These are phyloP conservation scores for Addax nasomaculatus DNA, from an alignment of 2,113 vertebrate genomes.

Conservation along the genomic window DNA sequence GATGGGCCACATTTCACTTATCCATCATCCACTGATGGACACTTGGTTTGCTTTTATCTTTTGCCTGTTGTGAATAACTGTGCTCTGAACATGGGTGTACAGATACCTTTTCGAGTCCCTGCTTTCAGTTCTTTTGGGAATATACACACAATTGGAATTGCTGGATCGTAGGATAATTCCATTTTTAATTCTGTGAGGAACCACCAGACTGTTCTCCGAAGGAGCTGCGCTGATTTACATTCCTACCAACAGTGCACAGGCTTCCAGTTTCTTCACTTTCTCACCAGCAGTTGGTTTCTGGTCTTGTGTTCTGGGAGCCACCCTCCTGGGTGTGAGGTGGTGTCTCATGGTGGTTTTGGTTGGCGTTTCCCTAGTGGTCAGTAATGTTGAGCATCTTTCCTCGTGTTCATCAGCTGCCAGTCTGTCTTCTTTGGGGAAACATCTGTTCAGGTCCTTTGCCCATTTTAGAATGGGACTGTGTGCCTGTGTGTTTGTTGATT, in stretches of 20 bases:
- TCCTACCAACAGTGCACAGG: not conserved
- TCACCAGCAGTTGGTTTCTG: not conserved
- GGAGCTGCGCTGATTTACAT: rapidly evolving
- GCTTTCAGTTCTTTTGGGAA: not conserved
- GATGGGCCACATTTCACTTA: not conserved
- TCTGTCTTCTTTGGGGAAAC: not conserved
- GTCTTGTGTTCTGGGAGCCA: not conserved
- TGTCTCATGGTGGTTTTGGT: not conserved
- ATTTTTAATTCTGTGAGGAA: not conserved
- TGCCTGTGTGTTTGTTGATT: too few species aligned
- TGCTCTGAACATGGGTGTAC: not conserved
- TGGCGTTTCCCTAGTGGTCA: not conserved
- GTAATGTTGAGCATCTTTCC: not conserved
- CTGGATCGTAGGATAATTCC: not conserved
- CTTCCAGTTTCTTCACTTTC: not conserved
- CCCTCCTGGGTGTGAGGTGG: not conserved
- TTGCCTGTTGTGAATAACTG: not conserved
- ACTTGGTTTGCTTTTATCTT: not conserved
- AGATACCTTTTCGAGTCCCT: not conserved
- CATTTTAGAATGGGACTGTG: not conserved
- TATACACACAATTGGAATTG: too few species aligned
- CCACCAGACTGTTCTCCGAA: not conserved
- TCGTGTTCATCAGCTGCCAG: not conserved
- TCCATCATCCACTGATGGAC: not conserved
- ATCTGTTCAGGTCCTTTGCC: not conserved